Base-by-base conservation (phyloP, 2,797 vertebrate genomes). In the Aselliscus stoliczkanus region DNA sequence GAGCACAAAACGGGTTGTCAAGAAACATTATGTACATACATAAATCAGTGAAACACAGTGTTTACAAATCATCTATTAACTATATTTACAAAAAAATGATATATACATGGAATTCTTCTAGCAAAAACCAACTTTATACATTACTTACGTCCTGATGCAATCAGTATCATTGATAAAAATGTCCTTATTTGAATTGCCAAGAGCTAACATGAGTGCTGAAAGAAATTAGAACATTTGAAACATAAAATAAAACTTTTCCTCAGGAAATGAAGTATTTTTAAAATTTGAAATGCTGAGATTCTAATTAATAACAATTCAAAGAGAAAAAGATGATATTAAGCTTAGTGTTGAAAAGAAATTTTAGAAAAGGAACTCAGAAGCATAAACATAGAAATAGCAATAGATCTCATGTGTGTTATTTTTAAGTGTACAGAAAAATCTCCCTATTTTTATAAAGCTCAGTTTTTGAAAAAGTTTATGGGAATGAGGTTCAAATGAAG, bases 1-100 rank as follows among this genome's bases (percentile, higher is more conserved):
- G 90, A 86, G 14, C 37, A 82, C 7, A 54, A 75, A 94, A 42
- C 82, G 91, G 72, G 81, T 94, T 75, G 69, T 88, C 50, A 89
- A 85, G 47, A 62, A 87, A 52, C 21, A 60, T 84, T 11, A 58
- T 18, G 14, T 54, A 39, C 21, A 50, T 18, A 89, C 17, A 83
- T 56, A 89, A 83, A 75, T 86, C 70, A 93, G 34, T 44, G 44
- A 64, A 56, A 34, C 27, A 2, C 27, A n/a, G 37, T 18, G 11
- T 72, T 93, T 79, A 52, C 70, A 91, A 73, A 88, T 86, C 34
- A 86, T 18, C 15, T 62, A 20, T 72, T 37, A 91, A 27, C 15
- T 70, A 15, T 62, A 52, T 21, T 73, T 69, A 62, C 11, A 82
- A 93, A 72, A 18, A 69, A 83, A 12, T 15, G 75, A 39, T 44